A percentile compares a stretch with the other conserved stretches of the same genome.
These are phyloP conservation scores for Neotoxoptera formosana DNA, from an alignment of 1,140 invertebrate species.

Conservation along the genomic window DNA sequence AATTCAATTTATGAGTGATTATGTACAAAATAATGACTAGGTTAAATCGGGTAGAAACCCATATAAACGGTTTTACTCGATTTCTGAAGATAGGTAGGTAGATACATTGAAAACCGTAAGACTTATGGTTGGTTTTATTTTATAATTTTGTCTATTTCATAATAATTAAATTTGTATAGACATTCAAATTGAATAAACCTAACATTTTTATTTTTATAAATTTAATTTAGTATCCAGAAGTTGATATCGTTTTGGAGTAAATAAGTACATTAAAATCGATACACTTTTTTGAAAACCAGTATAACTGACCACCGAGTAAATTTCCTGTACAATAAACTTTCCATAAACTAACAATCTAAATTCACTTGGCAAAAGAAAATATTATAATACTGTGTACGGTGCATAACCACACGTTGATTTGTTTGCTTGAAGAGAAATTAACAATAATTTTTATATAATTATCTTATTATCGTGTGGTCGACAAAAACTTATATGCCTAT, in stretches of 20 bases:
- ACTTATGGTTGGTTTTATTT: neutral
- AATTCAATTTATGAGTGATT: constrained; percentile 27
- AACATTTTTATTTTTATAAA: neutral
- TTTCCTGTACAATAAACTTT: neutral
- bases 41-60: constrained; percentile 19
- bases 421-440: neutral
- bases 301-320: neutral
- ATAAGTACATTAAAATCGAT: neutral
- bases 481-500: too few relatives aligned
- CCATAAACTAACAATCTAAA: neutral
- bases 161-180: neutral
- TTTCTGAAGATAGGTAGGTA: neutral
- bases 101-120: neutral
- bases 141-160: neutral
- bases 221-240: neutral
- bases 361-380: neutral
- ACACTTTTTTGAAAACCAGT: neutral
- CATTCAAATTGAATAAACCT: neutral
- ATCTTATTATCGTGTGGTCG: too few relatives aligned
- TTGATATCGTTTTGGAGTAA: neutral
- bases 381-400: neutral
- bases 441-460: neutral
- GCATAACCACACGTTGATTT: neutral
- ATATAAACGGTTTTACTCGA: neutral
- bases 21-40: neutral